Conservation (phyloP, 1,140 invertebrate species). For the Listronotus bonariensis region DNA sequence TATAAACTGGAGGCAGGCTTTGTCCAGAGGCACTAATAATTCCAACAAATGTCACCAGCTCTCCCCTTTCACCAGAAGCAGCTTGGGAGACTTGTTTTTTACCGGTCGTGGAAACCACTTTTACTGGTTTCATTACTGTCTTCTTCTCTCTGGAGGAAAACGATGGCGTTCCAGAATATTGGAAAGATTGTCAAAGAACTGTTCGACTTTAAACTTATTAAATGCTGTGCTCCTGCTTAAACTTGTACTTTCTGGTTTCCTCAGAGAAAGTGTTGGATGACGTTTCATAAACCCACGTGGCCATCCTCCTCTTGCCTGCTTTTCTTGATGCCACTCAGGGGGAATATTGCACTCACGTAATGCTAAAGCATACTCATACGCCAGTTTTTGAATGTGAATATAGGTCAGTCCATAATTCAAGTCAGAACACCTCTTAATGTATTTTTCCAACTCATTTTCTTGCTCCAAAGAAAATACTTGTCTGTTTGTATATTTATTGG, state of each 20-base stretch:
- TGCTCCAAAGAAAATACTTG: too few relatives aligned
- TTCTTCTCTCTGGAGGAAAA: background rate
- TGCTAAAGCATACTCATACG: background rate
- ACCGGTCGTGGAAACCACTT: background rate
- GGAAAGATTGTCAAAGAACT: background rate
- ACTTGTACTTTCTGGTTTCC: background rate
- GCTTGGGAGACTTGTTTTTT: background rate
- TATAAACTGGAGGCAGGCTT: background rate
- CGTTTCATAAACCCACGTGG: background rate
- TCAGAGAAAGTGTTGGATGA: background rate
- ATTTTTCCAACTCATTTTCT: background rate
- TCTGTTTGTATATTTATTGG: too few relatives aligned
- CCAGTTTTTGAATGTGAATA: too few relatives aligned
- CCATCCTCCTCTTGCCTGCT: background rate
- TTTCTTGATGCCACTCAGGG: background rate
- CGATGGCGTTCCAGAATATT: background rate
- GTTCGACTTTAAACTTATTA: background rate
- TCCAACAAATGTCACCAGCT: background rate
- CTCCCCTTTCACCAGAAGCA: background rate
- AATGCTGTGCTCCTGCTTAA: background rate
- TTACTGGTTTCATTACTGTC: background rate
- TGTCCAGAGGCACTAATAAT: background rate
- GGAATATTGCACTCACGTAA: background rate
- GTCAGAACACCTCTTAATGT: background rate
- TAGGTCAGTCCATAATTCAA: background rate